Evolutionary conservation across 2,113 vertebrate genomes (phyloP), one percentile per base, ranked within the genome.

Genomic region (Probosciger aterrimus): DNA sequence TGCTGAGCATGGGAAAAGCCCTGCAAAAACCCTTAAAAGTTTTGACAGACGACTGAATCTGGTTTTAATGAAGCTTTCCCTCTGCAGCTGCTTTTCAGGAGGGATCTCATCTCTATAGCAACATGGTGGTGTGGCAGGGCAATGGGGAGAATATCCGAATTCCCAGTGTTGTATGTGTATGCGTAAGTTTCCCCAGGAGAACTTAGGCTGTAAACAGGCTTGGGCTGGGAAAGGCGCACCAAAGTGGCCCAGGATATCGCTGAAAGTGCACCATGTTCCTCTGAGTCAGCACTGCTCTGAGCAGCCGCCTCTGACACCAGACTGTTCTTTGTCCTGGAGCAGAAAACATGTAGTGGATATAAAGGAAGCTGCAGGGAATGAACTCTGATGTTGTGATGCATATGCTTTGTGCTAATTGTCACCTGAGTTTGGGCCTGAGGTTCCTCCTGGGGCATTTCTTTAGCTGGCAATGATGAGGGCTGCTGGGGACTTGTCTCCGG

Each of bases 11-110:
- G 4, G 25, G 63, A 50, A 60, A 90, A 76, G 10, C 57, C 79
- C 52, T 37, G 41, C 15, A 19, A 43, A 68, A 70, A 24, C 0
- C 0, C 11, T 12, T 12, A 11, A 5, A n/a, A 47, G 7, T 70
- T 82, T 76, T 90, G 35, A 30, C 39, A 73, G 70, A 49, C 79
- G 28, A 53, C 33, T 69, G 41, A 53, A 60, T 82, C 49, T 79
- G 47, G 15, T 39, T 85, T 92, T 77, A 85, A 37, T 15, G 19
- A 73, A 68, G 25, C 33, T 82, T 90, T 85, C 3, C 3, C 23
- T 77, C 25, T 82, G 52, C 70, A 82, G 31, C 41, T 92, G 52
- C 57, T 50, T 86, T 47, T 39, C 52, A 63, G 47, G 47, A 64
- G 65, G 70, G 50, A 59, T 57, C 11, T 85, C 35, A 70, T 30